Evolutionary conservation across 2,888 invertebrate species (phyloP).

Genomic region (Pheosia tremula): DNA sequence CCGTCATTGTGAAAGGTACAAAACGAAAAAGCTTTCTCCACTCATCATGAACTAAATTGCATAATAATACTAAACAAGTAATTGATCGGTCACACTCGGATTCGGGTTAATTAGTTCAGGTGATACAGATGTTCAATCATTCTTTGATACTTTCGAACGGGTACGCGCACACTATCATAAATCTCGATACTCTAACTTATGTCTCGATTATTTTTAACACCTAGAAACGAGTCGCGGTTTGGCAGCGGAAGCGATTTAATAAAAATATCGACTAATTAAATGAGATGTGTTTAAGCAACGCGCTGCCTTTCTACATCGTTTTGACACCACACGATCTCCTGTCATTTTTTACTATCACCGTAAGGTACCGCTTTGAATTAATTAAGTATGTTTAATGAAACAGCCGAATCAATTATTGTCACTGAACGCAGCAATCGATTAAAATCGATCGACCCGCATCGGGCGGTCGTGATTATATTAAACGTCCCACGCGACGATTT

Average conservation of each 20-base stretch:
- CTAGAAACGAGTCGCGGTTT: slow-evolving; percentile 43
- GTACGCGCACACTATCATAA: slow-evolving; percentile 42
- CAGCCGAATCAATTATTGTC: slow-evolving; percentile 69
- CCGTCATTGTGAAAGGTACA: slow-evolving; percentile 2
- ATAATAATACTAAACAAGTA: slow-evolving; percentile 23
- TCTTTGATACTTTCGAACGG: slow-evolving; percentile 50
- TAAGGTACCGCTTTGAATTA: slow-evolving; percentile 61
- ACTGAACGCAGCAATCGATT: slow-evolving; percentile 54
- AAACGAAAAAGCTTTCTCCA: slow-evolving; percentile 33
- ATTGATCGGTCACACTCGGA: slow-evolving; percentile 36
- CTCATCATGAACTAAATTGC: slow-evolving; percentile 17
- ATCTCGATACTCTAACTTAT: slow-evolving; percentile 50
- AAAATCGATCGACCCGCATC: slow-evolving; percentile 57
- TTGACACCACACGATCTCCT: slow-evolving; percentile 56
- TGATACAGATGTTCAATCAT: slow-evolving; percentile 54
- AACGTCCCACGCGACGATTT: slow-evolving; percentile 58
- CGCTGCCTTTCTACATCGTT: slow-evolving; percentile 54
- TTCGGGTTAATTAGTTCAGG: slow-evolving; percentile 52
- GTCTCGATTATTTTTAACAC: slow-evolving; percentile 50
- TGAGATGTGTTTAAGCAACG: slow-evolving; percentile 43
- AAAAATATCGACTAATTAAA: slow-evolving; percentile 65
- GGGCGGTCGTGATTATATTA: slow-evolving; percentile 47
- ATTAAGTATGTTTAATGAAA: slow-evolving; percentile 65
- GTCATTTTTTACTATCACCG: slow-evolving; percentile 57
- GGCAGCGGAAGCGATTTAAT: slow-evolving; percentile 58